These are phyloP conservation scores for Mellilla xanthometata DNA, from an alignment of 2,888 invertebrate species.

Conservation along the genomic window DNA sequence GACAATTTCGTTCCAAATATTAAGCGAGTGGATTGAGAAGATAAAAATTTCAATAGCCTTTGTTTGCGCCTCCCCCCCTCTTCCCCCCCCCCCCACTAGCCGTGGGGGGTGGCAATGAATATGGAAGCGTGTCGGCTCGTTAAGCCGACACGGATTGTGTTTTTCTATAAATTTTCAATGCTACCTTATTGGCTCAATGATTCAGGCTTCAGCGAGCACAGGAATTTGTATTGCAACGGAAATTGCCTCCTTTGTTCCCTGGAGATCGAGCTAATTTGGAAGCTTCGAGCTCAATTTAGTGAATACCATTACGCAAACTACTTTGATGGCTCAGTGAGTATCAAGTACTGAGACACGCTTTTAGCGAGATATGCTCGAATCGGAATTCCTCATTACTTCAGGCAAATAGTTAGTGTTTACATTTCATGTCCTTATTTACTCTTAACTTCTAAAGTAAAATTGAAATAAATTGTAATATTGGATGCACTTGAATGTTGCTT, in stretches of 20 bases:
- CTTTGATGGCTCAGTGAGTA: too few species aligned
- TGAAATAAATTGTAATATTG: too few species aligned
- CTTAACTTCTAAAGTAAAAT: too few species aligned
- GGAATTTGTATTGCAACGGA: conserved; percentile 2
- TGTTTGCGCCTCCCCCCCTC: conserved; percentile 23
- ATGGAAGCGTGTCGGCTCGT: conserved; percentile 48
- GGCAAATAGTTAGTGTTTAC: too few species aligned
- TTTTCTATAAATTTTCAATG: conserved; percentile 44
- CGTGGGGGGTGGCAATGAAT: conserved; percentile 37
- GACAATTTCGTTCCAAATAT: conserved; percentile 27
- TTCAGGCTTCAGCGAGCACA: conserved; percentile 12
- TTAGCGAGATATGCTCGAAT: too few species aligned
- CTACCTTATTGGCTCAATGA: conserved; percentile 27
- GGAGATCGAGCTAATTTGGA: too few species aligned
- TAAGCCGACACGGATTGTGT: conserved; percentile 49
- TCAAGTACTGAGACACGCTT: too few species aligned
- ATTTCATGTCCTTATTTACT: too few species aligned
- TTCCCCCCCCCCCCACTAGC: conserved; percentile 7
- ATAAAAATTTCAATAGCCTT: conserved; percentile 46
- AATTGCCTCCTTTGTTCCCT: background rate
- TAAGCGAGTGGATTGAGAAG: conserved; percentile 34
- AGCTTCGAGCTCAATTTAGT: too few species aligned
- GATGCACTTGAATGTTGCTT: too few species aligned
- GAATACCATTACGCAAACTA: too few species aligned
- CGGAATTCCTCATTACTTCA: too few species aligned